Percentiles rank a stretch among this genome's conserved stretches.
Conservation (phyloP, 2,888 invertebrate genomes). For the Trichopria drosophilae region DNA sequence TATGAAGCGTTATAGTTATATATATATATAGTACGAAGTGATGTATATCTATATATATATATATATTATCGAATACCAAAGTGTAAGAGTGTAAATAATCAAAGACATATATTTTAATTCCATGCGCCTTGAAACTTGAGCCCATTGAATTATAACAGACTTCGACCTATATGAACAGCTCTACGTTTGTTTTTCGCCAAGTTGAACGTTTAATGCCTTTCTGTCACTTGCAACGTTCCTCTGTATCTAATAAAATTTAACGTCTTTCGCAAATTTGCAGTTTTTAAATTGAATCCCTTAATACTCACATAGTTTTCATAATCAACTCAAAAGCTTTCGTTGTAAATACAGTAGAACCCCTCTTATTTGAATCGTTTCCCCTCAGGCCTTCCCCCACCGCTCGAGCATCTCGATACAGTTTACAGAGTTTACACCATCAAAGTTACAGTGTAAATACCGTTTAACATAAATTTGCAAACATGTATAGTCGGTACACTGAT, state of each 20-base stretch:
- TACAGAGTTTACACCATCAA: no score
- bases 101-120: constrained; percentile 48
- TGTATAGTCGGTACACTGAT: no score
- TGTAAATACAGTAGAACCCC: no score
- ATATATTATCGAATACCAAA: constrained; percentile 44
- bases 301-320: no score
- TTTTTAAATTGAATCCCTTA: no score
- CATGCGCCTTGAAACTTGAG: constrained; percentile 37
- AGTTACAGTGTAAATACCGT: no score
- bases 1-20: constrained; percentile 45
- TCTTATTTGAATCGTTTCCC: no score
- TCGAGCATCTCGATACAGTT: no score
- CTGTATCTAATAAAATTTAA: constrained; percentile 50
- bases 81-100: constrained; percentile 41
- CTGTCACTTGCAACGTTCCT: constrained; percentile 44
- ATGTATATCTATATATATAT: constrained; percentile 26
- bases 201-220: constrained; percentile 37
- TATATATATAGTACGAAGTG: constrained; percentile 8
- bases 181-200: constrained; percentile 40
- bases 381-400: no score
- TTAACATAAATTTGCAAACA: no score
- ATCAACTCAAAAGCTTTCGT: no score
- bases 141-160: constrained; percentile 48
- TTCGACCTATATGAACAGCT: no score
- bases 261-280: constrained; percentile 49